Evolutionary conservation across 92 coral and sea anemone genomes (phyloP), one percentile per base, ranked within the genome.

Genomic region (Zoanthus solanderi): DNA sequence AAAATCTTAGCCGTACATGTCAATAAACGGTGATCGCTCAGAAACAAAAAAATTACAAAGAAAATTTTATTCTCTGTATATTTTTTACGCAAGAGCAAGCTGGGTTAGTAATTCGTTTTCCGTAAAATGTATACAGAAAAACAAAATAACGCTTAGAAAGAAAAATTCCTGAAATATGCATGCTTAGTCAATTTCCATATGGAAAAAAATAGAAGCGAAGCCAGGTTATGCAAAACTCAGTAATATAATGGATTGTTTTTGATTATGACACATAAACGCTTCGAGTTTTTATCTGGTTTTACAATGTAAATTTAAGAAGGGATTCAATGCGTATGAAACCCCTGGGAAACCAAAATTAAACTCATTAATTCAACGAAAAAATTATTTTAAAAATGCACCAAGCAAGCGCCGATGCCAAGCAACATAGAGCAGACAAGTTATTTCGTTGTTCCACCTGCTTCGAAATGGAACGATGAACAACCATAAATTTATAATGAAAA

Each of bases 381-480:
- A 16, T 60, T 61, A 52, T 79, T 79, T 79, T 79, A 31, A 47
- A 79, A 42, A 79, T 50, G 0, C 83, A 78, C 18, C n/a, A 14
- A 78, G 23, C 72, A 4, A 30, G 32, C 60, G 56, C 58, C 46
- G 76, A 81, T 47, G 45, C 75, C 75, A 71, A 66, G 75, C 85
- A 47, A 79, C 84, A 60, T 17, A 37, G n/a, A 17, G 52, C 37
- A 80, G 60, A 15, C 65, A 79, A 60, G 66, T 30, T 31, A 4
- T 69, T 50, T 18, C 45, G 6, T 6, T 50, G 28, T 66, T 81
- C 74, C 85, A 81, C 85, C 85, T 81, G 85, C 50, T 81, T 29
- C 61, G 4, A 73, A 44, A 52, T 69, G 17, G 11, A 50, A 81
- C 75, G 61, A 46, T 45, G 46, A 81, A 16, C 65, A 63, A 23